Percentiles rank a stretch among this genome's conserved stretches.
These are phyloP conservation scores for Ophiodon elongatus DNA, from an alignment of 2,113 vertebrate genomes.

Conservation along the genomic window DNA sequence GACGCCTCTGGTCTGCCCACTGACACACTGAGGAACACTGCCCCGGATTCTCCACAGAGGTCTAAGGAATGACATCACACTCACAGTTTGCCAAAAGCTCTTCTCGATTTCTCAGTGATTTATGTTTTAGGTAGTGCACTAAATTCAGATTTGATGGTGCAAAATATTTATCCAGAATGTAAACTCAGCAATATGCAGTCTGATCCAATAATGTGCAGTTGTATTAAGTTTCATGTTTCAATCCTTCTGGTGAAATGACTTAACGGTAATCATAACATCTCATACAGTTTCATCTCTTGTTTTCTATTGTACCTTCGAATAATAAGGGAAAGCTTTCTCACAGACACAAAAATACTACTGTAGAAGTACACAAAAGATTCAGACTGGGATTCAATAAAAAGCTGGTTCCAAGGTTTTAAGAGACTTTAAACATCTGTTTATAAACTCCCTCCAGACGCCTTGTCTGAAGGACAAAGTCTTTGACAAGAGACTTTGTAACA, in stretches of 20 bases:
- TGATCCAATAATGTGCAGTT: not conserved
- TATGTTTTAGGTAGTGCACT: constrained; percentile 30
- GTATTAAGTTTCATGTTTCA: constrained; percentile 8
- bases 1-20: constrained; percentile 4
- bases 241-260: constrained; percentile 5
- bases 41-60: constrained; percentile 33
- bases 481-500: constrained; percentile 22
- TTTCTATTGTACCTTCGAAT: not conserved
- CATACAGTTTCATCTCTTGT: not conserved
- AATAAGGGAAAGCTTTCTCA: not conserved
- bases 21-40: constrained; percentile 47
- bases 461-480: constrained; percentile 39
- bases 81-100: constrained; percentile 24
- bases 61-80: constrained; percentile 48
- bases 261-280: not conserved
- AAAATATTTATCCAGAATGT: constrained; percentile 15
- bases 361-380: constrained; percentile 21
- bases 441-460: constrained; percentile 42
- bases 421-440: constrained; percentile 59
- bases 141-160: constrained; percentile 7
- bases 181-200: not conserved
- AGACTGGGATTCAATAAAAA: constrained; percentile 50
- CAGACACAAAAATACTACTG: not conserved
- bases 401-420: constrained; percentile 38
- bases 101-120: constrained; percentile 25